A percentile compares a stretch with the other conserved stretches of the same genome.
phyloP scores from a whole-genome alignment of 2,113 vertebrate species.

The Anoura caudifer region DNA sequence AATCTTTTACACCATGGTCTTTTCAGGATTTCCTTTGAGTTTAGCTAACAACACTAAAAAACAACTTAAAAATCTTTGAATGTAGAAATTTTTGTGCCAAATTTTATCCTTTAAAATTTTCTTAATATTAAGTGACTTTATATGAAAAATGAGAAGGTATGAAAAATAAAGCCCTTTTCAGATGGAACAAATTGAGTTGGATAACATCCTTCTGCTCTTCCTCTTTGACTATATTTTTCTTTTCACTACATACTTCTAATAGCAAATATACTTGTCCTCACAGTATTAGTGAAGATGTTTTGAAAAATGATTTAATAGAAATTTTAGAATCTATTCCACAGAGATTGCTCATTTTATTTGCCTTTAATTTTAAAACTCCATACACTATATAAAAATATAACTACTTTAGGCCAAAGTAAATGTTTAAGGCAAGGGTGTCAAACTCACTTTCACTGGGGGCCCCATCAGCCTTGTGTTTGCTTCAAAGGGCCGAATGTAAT shows the following conservation, averaged over 20 bases:
- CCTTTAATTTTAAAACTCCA: not conserved
- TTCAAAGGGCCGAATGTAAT: too few relatives aligned
- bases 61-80: not conserved
- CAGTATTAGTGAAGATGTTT: not conserved
- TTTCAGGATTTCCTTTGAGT: not conserved
- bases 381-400: not conserved
- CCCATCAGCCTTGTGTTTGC: too few relatives aligned
- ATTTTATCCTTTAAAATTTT: conserved; percentile 36
- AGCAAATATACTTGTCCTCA: not conserved
- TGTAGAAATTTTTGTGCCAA: not conserved
- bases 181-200: not conserved
- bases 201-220: not conserved
- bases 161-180: not conserved
- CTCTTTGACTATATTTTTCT: not conserved
- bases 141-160: not conserved
- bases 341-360: not conserved
- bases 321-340: not conserved
- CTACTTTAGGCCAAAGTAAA: not conserved
- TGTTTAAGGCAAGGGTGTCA: not conserved
- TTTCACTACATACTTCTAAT: not conserved
- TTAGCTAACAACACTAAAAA: not conserved
- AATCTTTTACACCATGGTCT: not conserved
- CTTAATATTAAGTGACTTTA: not conserved
- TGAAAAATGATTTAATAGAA: conserved; percentile 2
- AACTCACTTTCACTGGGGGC: too few relatives aligned